Evolutionary conservation across 2,113 vertebrate species (phyloP).

Genomic region (Aspidoscelis tigris): DNA sequence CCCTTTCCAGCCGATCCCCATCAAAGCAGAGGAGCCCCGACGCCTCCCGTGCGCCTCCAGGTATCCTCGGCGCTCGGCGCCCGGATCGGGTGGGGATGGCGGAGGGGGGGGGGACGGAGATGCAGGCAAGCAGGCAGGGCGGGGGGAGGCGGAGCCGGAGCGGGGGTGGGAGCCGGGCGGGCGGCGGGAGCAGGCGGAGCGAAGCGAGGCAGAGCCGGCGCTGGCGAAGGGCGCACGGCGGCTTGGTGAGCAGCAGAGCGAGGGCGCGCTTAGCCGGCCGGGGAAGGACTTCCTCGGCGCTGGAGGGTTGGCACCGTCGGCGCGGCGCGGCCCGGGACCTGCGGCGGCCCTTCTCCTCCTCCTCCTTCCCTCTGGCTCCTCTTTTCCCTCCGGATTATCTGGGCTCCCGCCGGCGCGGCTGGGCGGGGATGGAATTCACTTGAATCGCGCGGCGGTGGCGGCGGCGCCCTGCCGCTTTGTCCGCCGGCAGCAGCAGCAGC

Average conservation of each 20-base stretch:
- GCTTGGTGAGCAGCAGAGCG: no score
- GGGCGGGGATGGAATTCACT: conserved; percentile 63
- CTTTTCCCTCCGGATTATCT: conserved; percentile 6
- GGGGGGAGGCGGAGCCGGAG: no score
- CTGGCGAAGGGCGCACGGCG: no score
- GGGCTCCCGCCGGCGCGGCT: conserved; percentile 17
- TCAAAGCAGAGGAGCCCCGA: no score
- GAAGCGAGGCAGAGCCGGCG: not conserved
- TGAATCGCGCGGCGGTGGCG: conserved; percentile 27
- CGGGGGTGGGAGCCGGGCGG: conserved; percentile 25
- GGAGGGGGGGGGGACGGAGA: no score
- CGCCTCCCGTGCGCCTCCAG: no score
- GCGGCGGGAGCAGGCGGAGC: not conserved
- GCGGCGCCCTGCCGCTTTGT: conserved; percentile 39
- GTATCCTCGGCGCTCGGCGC: no score
- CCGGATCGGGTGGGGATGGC: no score
- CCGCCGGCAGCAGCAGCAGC: not conserved
- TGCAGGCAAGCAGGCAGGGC: no score
- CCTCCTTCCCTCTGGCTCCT: not conserved
- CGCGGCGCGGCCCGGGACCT: not conserved
- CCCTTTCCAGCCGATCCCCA: no score
- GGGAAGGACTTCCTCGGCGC: conserved; percentile 2
- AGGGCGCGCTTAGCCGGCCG: not conserved
- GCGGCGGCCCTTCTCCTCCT: not conserved
- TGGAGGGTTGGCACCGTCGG: not conserved